Conservation (phyloP, 1,140 invertebrate species). For the Aphelenchoides besseyi region DNA sequence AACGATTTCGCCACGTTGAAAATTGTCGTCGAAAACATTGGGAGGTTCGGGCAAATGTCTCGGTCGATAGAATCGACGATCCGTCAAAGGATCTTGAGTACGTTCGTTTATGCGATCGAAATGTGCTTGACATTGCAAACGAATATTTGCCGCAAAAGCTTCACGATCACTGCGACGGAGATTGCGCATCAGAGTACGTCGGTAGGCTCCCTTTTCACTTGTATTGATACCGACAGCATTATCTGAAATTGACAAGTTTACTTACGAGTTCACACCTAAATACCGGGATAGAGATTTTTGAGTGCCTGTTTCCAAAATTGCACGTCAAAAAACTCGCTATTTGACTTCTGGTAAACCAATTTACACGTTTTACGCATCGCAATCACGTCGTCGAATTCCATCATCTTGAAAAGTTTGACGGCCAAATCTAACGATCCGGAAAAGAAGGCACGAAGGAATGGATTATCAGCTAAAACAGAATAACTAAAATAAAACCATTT, state of each 20-base stretch:
- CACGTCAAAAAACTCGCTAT: background rate
- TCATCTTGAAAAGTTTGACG: background rate
- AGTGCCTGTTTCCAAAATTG: background rate
- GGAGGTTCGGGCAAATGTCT: background rate
- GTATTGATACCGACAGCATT: background rate
- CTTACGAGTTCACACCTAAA: background rate
- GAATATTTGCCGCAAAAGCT: background rate
- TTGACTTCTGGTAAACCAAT: background rate
- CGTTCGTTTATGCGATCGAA: background rate
- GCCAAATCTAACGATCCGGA: background rate
- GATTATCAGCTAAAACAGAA: constrained; percentile 12
- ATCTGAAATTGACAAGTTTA: background rate
- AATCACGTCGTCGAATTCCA: background rate
- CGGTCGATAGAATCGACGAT: background rate
- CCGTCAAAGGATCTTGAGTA: background rate
- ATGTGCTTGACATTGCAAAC: background rate
- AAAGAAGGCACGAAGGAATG: background rate
- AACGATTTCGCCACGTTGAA: background rate
- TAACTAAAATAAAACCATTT: background rate
- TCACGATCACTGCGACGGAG: background rate
- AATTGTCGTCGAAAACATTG: background rate
- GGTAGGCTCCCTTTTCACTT: background rate
- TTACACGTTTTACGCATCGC: background rate
- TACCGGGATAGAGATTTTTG: background rate
- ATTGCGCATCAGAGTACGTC: background rate